Conservation (phyloP, 1,140 invertebrate genomes). For the Dendroctonus ponderosae region DNA sequence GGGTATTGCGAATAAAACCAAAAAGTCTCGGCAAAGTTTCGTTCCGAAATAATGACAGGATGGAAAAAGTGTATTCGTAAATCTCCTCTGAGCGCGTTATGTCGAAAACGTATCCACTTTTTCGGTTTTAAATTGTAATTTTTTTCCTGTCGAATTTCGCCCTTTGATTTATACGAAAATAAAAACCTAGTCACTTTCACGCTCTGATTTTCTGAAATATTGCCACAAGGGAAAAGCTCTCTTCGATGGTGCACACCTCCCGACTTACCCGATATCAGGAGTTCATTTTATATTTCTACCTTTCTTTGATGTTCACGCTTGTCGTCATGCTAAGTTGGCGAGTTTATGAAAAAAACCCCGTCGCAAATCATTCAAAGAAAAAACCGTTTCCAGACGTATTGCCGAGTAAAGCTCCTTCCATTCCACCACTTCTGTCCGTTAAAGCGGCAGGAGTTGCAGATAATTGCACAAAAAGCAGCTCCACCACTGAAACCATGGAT, state of each 20-base stretch:
- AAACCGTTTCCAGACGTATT: too few relatives aligned
- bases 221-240: neutral
- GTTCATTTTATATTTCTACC: too few relatives aligned
- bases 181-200: constrained; percentile 6
- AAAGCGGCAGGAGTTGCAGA: too few relatives aligned
- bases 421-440: too few relatives aligned
- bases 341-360: too few relatives aligned
- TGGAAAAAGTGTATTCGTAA: neutral
- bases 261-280: neutral
- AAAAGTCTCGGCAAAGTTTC: neutral
- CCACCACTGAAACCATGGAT: neutral
- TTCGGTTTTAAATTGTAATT: constrained; percentile 6
- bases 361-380: too few relatives aligned
- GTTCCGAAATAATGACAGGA: neutral
- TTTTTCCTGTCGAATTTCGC: constrained; percentile 1
- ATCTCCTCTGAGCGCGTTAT: neutral
- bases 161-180: constrained; percentile 6
- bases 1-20: neutral
- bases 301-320: too few relatives aligned
- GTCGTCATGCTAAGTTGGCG: too few relatives aligned
- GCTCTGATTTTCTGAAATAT: constrained; percentile 3
- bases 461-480: neutral
- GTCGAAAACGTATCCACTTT: neutral
- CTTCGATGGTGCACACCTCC: neutral
- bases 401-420: too few relatives aligned